Evolutionary conservation across 2,888 invertebrate species (phyloP).

Genomic region (Ditula angustiorana): DNA sequence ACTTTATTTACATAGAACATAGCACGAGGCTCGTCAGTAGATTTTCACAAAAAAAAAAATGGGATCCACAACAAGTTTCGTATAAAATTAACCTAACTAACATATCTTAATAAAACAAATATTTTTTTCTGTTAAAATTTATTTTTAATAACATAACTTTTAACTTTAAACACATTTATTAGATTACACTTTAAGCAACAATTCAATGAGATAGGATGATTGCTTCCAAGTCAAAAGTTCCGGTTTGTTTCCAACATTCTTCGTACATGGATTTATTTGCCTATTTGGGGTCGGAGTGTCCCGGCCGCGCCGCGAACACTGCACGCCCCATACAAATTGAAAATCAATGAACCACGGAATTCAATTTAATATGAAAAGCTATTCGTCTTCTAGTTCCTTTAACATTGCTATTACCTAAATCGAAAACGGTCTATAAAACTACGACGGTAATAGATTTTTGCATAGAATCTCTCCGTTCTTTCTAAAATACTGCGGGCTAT

Average conservation of each 20-base stretch:
- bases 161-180: no score
- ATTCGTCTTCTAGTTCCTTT: conserved; percentile 65
- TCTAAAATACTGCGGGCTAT: conserved; percentile 39
- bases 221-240: conserved; percentile 22
- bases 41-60: no score
- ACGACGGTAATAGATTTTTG: conserved; percentile 51
- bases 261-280: conserved; percentile 64
- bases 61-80: no score
- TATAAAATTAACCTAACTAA: no score
- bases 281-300: conserved; percentile 59
- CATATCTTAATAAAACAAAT: no score
- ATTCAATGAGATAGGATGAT: conserved; percentile 21
- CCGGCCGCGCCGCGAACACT: conserved; percentile 54
- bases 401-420: conserved; percentile 43
- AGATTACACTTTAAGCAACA: not conserved
- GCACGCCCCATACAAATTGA: conserved; percentile 76
- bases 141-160: no score
- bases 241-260: conserved; percentile 50
- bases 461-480: conserved; percentile 35
- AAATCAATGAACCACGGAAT: conserved; percentile 80
- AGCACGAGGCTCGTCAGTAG: no score
- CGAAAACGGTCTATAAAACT: conserved; percentile 50
- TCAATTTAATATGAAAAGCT: conserved; percentile 77
- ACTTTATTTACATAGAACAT: no score
- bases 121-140: no score